Base-by-base conservation (phyloP, 2,113 vertebrate genomes). In the Forbesichthys papilliferus region DNA sequence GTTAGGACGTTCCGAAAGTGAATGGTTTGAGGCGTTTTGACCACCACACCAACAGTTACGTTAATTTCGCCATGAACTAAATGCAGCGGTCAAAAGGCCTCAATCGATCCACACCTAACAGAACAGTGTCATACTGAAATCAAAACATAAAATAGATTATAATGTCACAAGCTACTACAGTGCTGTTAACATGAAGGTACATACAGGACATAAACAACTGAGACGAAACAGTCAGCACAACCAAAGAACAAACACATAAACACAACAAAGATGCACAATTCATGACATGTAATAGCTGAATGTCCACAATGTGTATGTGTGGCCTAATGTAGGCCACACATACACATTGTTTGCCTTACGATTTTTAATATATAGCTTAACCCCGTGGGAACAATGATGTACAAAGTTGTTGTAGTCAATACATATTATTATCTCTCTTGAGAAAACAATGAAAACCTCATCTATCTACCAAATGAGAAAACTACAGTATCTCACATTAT, bases 1-100 rank as follows among this genome's bases (percentile, higher is more conserved):
- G 49, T 9, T 11, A 52, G 49, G 11, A 69, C 61, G 65, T 62
- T 52, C 61, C 9, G 54, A 33, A 66, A 66, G 65, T 3, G 11
- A 36, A 18, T 13, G 10, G 3, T 68, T 7, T 54, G 48, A 46
- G 49, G 66, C 42, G 61, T 63, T 20, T 11, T 53, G 11, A 55
- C 36, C 59, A 61, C 53, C 14, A 48, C 8, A 42, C 12, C 11
- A 2, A 53, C 33, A 57, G 14, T 56, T 56, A 20, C 16, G 12
- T 53, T 14, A 0, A 53, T n/a, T 42, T 42, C 8, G 2, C 10
- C 12, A 52, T 4, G 12, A n/a, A 52, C 12, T 52, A 52, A 11
- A 52, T 14, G 52, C 6, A 13, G 52, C 3, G 52, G 52, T 13
- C 4, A 52, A 53, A 53, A 53, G n/a, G 52, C 12, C 52, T 53